These are phyloP conservation scores for Thinocorus orbignyianus DNA, from an alignment of 2,113 vertebrate species.

Conservation along the genomic window DNA sequence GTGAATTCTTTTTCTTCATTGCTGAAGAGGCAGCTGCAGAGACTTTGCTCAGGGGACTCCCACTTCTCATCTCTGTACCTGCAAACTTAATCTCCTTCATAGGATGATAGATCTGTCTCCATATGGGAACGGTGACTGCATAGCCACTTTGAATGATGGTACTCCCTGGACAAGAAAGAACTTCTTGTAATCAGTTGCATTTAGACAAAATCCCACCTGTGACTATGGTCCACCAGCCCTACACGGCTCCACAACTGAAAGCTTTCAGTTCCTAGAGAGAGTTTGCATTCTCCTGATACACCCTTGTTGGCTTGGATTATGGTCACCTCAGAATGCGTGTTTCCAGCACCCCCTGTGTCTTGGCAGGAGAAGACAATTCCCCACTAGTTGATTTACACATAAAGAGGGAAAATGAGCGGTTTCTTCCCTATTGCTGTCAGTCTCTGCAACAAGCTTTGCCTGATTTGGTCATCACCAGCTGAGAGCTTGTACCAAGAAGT, in stretches of 20 bases:
- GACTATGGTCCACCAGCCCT: not conserved
- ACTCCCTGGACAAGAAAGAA: constrained; percentile 10
- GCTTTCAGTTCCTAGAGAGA: not conserved
- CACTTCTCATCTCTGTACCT: constrained; percentile 49
- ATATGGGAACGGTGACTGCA: not conserved
- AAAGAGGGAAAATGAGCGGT: not conserved
- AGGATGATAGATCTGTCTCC: not conserved
- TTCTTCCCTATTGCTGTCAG: not conserved
- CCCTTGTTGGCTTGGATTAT: not conserved
- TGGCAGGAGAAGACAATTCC: not conserved
- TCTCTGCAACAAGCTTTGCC: not conserved
- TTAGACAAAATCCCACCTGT: not conserved
- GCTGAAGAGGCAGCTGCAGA: constrained; percentile 56
- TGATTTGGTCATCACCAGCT: not conserved
- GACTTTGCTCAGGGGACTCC: constrained; percentile 67
- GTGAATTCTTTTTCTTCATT: constrained; percentile 18
- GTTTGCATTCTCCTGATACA: not conserved
- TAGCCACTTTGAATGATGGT: not conserved
- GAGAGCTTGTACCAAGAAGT: not conserved
- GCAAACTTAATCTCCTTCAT: not conserved
- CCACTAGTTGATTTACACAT: not conserved
- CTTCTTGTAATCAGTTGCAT: not conserved
- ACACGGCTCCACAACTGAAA: not conserved
- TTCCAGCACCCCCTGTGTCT: not conserved
- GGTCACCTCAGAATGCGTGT: not conserved